Evolutionary conservation across 2,888 invertebrate species (phyloP).

Genomic region (Limnephilus rhombicus): DNA sequence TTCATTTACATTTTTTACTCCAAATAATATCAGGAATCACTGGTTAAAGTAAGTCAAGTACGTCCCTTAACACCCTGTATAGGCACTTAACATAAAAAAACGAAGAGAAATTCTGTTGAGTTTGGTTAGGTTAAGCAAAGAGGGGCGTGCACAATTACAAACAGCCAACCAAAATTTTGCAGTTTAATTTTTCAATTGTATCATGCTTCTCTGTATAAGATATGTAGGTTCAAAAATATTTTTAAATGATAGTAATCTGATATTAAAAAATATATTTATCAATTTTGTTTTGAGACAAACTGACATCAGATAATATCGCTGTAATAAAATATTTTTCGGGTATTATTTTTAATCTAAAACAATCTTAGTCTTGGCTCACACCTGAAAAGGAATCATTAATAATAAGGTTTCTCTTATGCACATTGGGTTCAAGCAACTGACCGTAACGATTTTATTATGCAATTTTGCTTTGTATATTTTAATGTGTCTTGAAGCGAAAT

Average conservation of each 20-base stretch:
- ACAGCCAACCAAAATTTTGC: background rate
- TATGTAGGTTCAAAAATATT: background rate
- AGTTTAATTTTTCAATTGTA: background rate
- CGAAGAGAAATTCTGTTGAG: background rate
- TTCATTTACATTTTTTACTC: no score
- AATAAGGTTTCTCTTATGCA: background rate
- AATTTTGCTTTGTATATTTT: background rate
- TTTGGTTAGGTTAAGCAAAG: background rate
- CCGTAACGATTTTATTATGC: background rate
- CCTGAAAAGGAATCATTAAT: background rate
- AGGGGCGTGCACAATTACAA: no score
- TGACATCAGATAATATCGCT: background rate
- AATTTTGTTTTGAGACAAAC: background rate
- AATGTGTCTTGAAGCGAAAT: background rate
- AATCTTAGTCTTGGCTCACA: background rate
- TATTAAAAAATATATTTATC: background rate
- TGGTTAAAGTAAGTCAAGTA: no score
- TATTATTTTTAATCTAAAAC: background rate
- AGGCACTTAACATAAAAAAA: background rate
- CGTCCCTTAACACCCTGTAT: no score
- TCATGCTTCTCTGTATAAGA: background rate
- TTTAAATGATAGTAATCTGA: background rate
- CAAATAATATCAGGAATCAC: no score
- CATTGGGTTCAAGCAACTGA: background rate
- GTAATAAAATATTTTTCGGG: background rate